Percentiles rank a stretch among this genome's conserved stretches.
These are phyloP conservation scores for Pyrocephalus nanus DNA, from an alignment of 2,797 vertebrate species.

Conservation along the genomic window DNA sequence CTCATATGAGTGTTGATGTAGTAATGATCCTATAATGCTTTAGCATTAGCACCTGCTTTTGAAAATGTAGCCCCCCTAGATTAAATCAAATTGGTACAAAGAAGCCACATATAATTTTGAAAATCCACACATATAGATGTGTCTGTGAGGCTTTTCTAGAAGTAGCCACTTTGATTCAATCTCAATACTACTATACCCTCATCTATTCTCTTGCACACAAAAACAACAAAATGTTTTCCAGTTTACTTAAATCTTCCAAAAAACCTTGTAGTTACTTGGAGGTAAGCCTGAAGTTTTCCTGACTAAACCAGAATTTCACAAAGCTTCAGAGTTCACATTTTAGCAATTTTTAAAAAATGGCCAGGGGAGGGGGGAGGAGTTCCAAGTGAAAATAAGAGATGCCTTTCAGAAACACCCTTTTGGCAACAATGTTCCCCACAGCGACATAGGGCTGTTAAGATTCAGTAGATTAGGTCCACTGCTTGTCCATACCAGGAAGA, in stretches of 20 bases:
- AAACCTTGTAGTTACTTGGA: neutral
- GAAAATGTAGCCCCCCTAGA: neutral
- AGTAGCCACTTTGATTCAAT: neutral
- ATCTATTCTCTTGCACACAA: neutral
- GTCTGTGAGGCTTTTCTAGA: neutral
- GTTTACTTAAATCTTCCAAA: neutral
- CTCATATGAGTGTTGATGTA: neutral
- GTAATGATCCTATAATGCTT: neutral
- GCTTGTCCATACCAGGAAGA: neutral
- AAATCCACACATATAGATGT: neutral
- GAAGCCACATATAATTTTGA: neutral
- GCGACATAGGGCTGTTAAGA: neutral
- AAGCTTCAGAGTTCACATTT: neutral
- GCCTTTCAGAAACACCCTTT: neutral
- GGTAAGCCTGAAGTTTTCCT: neutral
- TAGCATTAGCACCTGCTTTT: neutral
- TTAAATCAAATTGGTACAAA: neutral
- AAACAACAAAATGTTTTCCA: neutral
- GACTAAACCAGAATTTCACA: neutral
- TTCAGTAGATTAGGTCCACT: neutral
- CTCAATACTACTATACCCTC: neutral
- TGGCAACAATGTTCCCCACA: neutral
- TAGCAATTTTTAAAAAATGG: neutral
- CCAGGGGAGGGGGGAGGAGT: too few species aligned
- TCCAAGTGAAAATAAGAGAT: neutral